Evolutionary conservation across 2,888 invertebrate genomes (phyloP).

Genomic region (Ischnus inquisitorius): DNA sequence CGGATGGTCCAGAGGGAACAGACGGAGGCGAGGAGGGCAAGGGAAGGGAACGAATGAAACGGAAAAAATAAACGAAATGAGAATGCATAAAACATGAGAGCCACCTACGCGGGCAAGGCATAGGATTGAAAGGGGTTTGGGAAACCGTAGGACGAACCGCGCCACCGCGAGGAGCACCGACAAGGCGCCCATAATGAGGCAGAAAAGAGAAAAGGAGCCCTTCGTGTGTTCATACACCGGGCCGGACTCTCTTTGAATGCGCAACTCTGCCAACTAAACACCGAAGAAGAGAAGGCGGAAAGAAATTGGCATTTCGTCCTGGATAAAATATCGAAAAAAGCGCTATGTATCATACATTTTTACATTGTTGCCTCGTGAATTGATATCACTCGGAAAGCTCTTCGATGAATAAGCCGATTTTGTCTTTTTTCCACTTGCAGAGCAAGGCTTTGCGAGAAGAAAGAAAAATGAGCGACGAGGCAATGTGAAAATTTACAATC

Average conservation of each 20-base stretch:
- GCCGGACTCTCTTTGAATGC: neutral
- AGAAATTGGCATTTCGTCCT: neutral
- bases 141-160: constrained; percentile 22
- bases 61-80: constrained; percentile 38
- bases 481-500: too few relatives aligned
- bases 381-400: too few relatives aligned
- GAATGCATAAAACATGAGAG: constrained; percentile 50
- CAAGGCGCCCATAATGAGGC: constrained; percentile 39
- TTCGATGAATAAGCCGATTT: too few relatives aligned
- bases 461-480: too few relatives aligned
- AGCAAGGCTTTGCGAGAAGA: too few relatives aligned
- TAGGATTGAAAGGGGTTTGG: constrained; percentile 9
- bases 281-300: neutral
- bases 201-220: constrained; percentile 31
- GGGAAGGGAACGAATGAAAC: neutral
- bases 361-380: too few relatives aligned
- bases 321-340: too few relatives aligned
- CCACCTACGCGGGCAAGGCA: constrained; percentile 39
- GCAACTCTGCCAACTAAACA: neutral
- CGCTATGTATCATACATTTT: too few relatives aligned
- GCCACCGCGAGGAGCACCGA: constrained; percentile 15
- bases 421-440: too few relatives aligned
- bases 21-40: neutral
- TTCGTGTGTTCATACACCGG: constrained; percentile 8
- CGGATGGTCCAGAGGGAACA: neutral